These are phyloP conservation scores for Chydorus sphaericus DNA, from an alignment of 2,888 invertebrate species.

Conservation along the genomic window DNA sequence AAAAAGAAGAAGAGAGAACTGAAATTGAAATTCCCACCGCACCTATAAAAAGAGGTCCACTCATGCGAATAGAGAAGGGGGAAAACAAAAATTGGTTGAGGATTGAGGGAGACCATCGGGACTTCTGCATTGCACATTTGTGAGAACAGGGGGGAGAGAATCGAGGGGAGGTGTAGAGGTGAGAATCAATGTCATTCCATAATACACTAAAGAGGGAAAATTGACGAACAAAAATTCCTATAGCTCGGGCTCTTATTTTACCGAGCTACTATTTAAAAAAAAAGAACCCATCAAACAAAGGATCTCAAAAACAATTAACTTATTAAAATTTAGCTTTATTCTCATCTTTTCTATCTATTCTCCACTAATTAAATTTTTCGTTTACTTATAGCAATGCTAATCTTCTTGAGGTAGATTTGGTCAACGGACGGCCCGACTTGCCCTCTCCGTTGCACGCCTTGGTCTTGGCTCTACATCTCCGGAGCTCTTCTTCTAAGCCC, in stretches of 20 bases:
- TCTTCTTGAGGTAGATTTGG: conserved; percentile 5
- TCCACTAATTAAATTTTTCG: neutral
- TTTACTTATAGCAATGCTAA: conserved; percentile 4
- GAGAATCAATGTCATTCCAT: conserved; percentile 4
- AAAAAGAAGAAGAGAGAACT: conserved; percentile 29
- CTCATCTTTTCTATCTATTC: neutral
- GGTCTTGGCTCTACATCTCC: conserved; percentile 57
- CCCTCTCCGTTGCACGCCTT: conserved; percentile 40
- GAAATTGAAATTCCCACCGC: conserved; percentile 11
- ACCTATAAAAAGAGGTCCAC: conserved; percentile 5
- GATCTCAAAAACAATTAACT: conserved; percentile 4
- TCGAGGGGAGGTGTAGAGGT: neutral
- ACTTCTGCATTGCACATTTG: conserved; percentile 6
- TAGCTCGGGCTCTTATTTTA: too few species aligned
- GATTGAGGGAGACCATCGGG: conserved; percentile 4
- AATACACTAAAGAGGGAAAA: neutral
- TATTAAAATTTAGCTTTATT: conserved; percentile 1
- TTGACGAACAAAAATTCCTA: neutral
- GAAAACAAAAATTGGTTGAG: neutral
- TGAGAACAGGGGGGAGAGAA: neutral
- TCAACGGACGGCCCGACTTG: conserved; percentile 8
- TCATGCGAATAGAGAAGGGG: conserved; percentile 19
- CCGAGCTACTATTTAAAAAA: too few species aligned
- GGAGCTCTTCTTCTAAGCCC: conserved; percentile 51
- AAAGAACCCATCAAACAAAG: neutral